These are phyloP conservation scores for Ypsolopha scabrella DNA, from an alignment of 2,888 invertebrate genomes.

Conservation along the genomic window DNA sequence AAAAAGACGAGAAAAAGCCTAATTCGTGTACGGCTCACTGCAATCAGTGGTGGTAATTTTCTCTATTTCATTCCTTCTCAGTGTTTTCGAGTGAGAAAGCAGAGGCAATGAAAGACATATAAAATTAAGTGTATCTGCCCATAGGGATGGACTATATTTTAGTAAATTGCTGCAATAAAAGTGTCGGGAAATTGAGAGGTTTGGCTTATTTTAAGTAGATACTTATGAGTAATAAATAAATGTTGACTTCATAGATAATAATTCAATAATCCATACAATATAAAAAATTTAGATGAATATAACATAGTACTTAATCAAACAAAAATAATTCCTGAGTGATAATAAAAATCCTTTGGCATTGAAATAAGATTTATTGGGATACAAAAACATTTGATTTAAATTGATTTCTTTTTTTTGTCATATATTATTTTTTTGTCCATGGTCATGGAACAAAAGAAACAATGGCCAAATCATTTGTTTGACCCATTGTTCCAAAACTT, in stretches of 20 bases:
- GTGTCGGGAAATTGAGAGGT: slow-evolving; percentile 59
- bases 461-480: background rate
- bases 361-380: too few relatives aligned
- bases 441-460: too few relatives aligned
- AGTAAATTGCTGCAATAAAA: slow-evolving; percentile 57
- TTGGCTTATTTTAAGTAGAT: slow-evolving; percentile 24
- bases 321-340: too few relatives aligned
- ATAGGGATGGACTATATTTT: slow-evolving; percentile 53
- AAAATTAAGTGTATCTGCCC: slow-evolving; percentile 59
- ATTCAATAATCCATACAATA: too few relatives aligned
- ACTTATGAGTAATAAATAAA: too few relatives aligned
- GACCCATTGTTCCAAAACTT: background rate
- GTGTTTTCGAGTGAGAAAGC: slow-evolving; percentile 23
- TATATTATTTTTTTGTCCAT: too few relatives aligned
- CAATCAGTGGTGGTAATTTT: slow-evolving; percentile 63
- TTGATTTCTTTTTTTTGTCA: too few relatives aligned
- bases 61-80: slow-evolving; percentile 23
- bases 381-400: too few relatives aligned
- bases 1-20: slow-evolving; percentile 50
- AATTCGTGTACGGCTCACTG: slow-evolving; percentile 65
- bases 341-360: too few relatives aligned
- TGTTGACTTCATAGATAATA: too few relatives aligned
- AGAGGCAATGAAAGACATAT: slow-evolving; percentile 46
- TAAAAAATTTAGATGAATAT: too few relatives aligned
- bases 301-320: too few relatives aligned